Base-by-base conservation (phyloP, 2,113 vertebrate genomes). In the Cyprinus carpio region DNA sequence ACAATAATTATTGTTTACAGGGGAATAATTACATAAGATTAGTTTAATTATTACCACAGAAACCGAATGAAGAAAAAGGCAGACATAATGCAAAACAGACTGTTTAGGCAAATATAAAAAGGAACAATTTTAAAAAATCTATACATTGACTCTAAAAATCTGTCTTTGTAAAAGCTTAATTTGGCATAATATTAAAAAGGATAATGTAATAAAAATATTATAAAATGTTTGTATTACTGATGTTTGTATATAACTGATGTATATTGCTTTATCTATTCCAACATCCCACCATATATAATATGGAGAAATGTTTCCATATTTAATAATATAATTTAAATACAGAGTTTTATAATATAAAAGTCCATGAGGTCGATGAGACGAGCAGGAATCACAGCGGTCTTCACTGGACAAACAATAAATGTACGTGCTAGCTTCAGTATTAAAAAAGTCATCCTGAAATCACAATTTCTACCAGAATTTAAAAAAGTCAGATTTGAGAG, bases 371-470 rank as follows among this genome's bases (percentile, higher is more conserved):
- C 92, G 4, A 81, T 94, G 74, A 94, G 89, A 46, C 91, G 93
- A 0, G 92, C 92, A 46, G 91, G 93, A 78, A 89, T 96, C 80
- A 94, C 93, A 0, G 90, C 90, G 0, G 86, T 92, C 13, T 95
- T 95, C 37, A 86, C 94, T 72, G 93, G 93, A 85, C 92, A 87
- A 87, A 64, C 46, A 51, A 91, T 93, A 76, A 88, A 80, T 72
- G 7, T 84, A 51, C 29, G 13, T 49, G 46, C 12, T 75, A 40
- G 16, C 43, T 13, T 69, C 16, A 67, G 11, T 43, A 34, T 49
- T 3, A 16, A 29, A 75, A 37, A 49, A 8, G 23, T 75, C 7
- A 18, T 31, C 3, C 9, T 76, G 6, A 74, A 46, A 46, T 25
- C 71, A 72, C 67, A 71, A 31, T 20, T 72, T 23, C 7, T 10